Evolutionary conservation across 1,140 invertebrate genomes (phyloP).

Genomic region (Scaptomyza pallida): DNA sequence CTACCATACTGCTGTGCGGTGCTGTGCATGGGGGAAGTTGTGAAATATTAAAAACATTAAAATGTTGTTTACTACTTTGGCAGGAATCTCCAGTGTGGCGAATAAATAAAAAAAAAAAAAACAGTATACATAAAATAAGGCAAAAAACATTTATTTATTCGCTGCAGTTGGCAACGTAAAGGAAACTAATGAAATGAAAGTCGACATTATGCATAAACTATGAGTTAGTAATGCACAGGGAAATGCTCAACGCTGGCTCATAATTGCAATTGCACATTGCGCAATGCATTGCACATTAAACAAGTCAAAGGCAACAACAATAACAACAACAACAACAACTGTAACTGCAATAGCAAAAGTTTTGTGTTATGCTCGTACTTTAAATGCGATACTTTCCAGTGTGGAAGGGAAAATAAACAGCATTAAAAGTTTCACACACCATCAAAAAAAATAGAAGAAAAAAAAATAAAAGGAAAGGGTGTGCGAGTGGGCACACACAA

Average conservation of each 20-base stretch:
- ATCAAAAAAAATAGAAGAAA: slow-evolving; percentile 1
- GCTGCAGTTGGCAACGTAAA: slow-evolving; percentile 21
- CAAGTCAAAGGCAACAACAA: slow-evolving; percentile 26
- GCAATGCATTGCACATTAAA: slow-evolving; percentile 25
- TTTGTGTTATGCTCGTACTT: slow-evolving; percentile 46
- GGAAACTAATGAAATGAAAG: slow-evolving; percentile 67
- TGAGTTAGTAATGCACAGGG: slow-evolving; percentile 75
- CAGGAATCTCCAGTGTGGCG: slow-evolving; percentile 34
- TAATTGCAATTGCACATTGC: slow-evolving; percentile 60
- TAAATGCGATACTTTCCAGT: slow-evolving; percentile 59
- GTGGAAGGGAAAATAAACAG: slow-evolving; percentile 60
- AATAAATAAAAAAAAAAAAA: slow-evolving; percentile 19
- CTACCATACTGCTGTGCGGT: too few species aligned
- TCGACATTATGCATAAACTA: slow-evolving; percentile 56
- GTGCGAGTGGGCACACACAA: slow-evolving; percentile 35
- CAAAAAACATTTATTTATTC: slow-evolving; percentile 41
- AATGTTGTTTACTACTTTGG: slow-evolving; percentile 68
- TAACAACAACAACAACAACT: background rate
- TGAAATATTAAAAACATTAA: slow-evolving; percentile 76
- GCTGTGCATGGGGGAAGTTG: slow-evolving; percentile 11
- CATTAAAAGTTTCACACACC: slow-evolving; percentile 71
- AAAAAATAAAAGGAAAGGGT: slow-evolving; percentile 4
- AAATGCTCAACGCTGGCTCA: slow-evolving; percentile 54
- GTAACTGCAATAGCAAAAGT: slow-evolving; percentile 31
- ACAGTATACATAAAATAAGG: slow-evolving; percentile 12